These are phyloP conservation scores for Oxyura jamaicensis DNA, from an alignment of 2,113 vertebrate genomes.

Conservation along the genomic window DNA sequence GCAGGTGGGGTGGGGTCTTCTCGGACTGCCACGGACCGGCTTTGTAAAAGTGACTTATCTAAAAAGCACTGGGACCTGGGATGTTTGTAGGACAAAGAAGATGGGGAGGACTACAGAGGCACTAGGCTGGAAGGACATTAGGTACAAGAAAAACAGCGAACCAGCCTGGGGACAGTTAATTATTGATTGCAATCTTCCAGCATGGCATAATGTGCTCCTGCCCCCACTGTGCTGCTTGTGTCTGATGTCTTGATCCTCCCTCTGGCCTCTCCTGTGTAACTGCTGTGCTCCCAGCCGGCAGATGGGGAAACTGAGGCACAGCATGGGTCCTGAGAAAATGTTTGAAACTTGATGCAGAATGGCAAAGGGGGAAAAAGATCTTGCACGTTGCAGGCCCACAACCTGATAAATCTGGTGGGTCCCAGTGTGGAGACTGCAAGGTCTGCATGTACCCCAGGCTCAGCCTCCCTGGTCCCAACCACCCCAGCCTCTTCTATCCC, in stretches of 20 bases:
- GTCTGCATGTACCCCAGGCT: no score
- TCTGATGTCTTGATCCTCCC: neutral
- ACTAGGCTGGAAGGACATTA: neutral
- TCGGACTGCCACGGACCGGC: neutral
- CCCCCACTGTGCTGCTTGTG: neutral
- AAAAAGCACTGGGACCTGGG: neutral
- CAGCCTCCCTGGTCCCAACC: neutral
- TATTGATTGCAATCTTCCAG: neutral
- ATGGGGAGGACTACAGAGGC: neutral
- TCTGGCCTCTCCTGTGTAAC: neutral
- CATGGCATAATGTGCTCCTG: neutral
- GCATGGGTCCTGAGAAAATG: no score
- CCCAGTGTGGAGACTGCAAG: neutral
- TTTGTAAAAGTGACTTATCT: neutral
- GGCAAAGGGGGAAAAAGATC: neutral
- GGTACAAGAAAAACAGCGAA: neutral
- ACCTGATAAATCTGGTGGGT: neutral
- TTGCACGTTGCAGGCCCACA: neutral
- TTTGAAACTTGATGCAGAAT: neutral
- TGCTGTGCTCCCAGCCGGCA: neutral
- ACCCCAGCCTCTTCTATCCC: rapidly evolving
- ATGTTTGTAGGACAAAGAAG: neutral
- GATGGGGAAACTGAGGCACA: neutral
- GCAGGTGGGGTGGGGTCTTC: rapidly evolving
- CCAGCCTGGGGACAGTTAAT: neutral